Percentiles rank a stretch among this genome's conserved stretches.
phyloP scores from a whole-genome alignment of 2,888 invertebrate species.

The Rhyacophila evoluta region DNA sequence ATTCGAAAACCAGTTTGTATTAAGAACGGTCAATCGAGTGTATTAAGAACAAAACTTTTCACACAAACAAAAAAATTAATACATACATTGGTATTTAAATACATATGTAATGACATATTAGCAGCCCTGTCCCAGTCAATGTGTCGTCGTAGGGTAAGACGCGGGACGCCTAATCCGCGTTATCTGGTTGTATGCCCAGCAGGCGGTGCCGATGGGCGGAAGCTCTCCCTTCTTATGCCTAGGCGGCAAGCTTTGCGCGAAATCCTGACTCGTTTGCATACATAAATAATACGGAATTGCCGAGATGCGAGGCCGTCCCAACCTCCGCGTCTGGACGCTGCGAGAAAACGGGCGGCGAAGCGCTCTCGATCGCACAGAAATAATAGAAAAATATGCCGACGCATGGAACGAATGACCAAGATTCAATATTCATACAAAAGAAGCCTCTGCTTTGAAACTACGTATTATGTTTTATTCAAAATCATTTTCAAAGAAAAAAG shows the following conservation, averaged over 20 bases:
- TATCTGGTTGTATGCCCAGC: conserved; percentile 22
- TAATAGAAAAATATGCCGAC: conserved; percentile 8
- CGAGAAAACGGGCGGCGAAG: background rate
- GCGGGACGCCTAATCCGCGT: conserved; percentile 14
- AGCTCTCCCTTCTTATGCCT: conserved; percentile 18
- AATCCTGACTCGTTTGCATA: conserved; percentile 22
- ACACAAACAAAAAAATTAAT: too few relatives aligned
- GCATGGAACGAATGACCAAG: background rate
- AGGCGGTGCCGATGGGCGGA: conserved; percentile 14
- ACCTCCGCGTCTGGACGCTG: conserved; percentile 14
- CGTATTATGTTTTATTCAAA: background rate
- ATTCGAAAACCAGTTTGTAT: too few relatives aligned
- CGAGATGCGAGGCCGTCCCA: background rate
- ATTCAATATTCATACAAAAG: conserved; percentile 10
- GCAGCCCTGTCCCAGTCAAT: background rate
- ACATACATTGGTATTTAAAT: too few relatives aligned
- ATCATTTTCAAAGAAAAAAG: background rate
- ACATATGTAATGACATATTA: background rate
- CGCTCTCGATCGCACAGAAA: conserved; percentile 12
- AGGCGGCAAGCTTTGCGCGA: conserved; percentile 22
- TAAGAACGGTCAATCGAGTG: too few relatives aligned
- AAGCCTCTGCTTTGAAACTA: background rate
- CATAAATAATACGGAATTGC: conserved; percentile 24
- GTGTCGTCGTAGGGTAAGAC: conserved; percentile 15
- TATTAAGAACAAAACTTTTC: too few relatives aligned